phyloP scores from a whole-genome alignment of 2,797 vertebrate genomes.

The Cossypha polioptera region DNA sequence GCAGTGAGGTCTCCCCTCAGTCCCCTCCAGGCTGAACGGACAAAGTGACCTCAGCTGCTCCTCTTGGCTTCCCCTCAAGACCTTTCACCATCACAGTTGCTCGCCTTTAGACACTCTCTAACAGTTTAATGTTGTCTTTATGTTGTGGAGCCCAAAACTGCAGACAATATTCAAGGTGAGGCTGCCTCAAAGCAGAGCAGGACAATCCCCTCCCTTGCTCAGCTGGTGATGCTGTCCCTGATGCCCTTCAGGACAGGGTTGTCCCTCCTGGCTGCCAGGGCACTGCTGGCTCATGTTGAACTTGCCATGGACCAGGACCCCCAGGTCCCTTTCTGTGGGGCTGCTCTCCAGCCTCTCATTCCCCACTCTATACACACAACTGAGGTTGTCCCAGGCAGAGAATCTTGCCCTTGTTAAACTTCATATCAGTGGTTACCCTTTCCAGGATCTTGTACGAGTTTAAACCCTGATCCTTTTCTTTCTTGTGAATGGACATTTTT shows the following conservation, averaged over 20 bases:
- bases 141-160: background rate
- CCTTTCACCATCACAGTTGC: background rate
- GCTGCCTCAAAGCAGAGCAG: fast-evolving
- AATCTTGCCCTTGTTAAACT: background rate
- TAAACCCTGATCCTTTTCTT: background rate
- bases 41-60: background rate
- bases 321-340: background rate
- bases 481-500: background rate
- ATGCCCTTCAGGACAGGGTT: background rate
- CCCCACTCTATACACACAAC: background rate
- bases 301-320: fast-evolving
- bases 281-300: fast-evolving
- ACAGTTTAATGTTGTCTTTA: background rate
- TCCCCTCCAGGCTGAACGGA: background rate
- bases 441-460: background rate
- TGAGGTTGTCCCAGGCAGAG: background rate
- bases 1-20: background rate
- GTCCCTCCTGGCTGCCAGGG: background rate
- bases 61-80: background rate
- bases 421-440: background rate
- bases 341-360: background rate
- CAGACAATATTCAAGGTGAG: fast-evolving
- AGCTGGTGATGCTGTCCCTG: background rate
- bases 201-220: background rate
- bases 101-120: fast-evolving